These are phyloP conservation scores for Copidosoma floridanum DNA, from an alignment of 1,140 invertebrate species.

Conservation along the genomic window DNA sequence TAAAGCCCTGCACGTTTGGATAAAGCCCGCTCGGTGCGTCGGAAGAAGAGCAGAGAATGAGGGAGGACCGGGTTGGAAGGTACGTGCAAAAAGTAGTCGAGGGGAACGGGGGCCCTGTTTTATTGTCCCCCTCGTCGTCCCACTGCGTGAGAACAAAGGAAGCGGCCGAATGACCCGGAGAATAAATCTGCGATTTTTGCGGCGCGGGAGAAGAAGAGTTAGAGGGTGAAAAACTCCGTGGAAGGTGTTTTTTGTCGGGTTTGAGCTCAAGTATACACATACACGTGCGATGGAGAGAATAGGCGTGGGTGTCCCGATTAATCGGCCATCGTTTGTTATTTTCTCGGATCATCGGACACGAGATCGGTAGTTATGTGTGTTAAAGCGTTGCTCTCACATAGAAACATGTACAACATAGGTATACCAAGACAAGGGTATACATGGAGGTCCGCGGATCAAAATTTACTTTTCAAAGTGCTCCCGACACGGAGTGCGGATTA, in stretches of 20 bases:
- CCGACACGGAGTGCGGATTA: too few species aligned
- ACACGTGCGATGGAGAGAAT: too few species aligned
- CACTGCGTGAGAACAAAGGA: slow-evolving; percentile 13
- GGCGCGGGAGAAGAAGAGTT: slow-evolving; percentile 8
- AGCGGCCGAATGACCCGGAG: slow-evolving; percentile 34
- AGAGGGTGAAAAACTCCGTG: background rate
- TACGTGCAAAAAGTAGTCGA: slow-evolving; percentile 3
- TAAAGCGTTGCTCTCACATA: too few species aligned
- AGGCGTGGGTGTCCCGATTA: slow-evolving; percentile 3
- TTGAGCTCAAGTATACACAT: too few species aligned
- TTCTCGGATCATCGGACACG: background rate
- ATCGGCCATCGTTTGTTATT: slow-evolving; percentile 13
- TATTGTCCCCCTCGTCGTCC: too few species aligned
- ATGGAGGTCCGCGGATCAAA: too few species aligned
- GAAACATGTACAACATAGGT: too few species aligned
- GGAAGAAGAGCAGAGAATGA: background rate
- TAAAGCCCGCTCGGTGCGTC: background rate
- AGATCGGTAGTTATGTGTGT: too few species aligned
- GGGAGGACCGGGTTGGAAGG: too few species aligned
- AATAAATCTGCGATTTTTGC: slow-evolving; percentile 27
- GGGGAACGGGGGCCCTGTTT: too few species aligned
- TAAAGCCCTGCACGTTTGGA: slow-evolving; percentile 4
- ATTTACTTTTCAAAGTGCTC: too few species aligned
- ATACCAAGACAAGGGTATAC: too few species aligned
- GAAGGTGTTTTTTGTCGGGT: background rate